These are phyloP conservation scores for Oenanthe melanoleuca DNA, from an alignment of 2,113 vertebrate species.

Conservation along the genomic window DNA sequence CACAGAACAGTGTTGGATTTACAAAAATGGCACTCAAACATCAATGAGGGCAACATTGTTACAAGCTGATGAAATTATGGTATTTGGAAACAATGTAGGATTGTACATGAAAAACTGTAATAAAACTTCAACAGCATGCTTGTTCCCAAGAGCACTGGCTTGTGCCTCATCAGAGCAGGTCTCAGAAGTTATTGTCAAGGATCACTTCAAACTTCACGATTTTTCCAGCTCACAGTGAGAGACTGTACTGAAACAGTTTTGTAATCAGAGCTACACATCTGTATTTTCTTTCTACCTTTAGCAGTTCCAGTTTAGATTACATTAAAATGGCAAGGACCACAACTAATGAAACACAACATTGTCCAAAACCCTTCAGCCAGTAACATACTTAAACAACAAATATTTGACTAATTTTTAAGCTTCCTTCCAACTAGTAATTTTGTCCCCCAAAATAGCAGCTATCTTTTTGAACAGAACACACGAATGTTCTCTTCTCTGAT, in stretches of 20 bases:
- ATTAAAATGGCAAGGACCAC: neutral
- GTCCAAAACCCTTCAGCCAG: neutral
- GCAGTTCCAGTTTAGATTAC: neutral
- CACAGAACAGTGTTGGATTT: neutral
- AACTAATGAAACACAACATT: neutral
- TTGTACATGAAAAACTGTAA: neutral
- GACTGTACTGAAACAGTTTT: neutral
- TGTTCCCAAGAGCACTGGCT: neutral
- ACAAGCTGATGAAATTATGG: neutral
- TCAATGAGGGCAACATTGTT: neutral
- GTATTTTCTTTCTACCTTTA: neutral
- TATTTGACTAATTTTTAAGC: neutral
- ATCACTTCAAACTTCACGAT: neutral
- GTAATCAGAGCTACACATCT: neutral
- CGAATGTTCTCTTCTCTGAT: neutral
- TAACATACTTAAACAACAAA: neutral
- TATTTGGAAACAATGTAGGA: neutral
- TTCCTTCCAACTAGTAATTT: neutral
- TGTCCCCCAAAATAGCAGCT: neutral
- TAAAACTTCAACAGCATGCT: neutral
- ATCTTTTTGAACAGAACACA: neutral
- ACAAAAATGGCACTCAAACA: neutral
- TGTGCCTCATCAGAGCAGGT: neutral
- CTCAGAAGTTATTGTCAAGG: neutral
- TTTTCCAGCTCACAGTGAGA: neutral